Evolutionary conservation across 2,797 vertebrate genomes (phyloP).

Genomic region (Catharus ustulatus): DNA sequence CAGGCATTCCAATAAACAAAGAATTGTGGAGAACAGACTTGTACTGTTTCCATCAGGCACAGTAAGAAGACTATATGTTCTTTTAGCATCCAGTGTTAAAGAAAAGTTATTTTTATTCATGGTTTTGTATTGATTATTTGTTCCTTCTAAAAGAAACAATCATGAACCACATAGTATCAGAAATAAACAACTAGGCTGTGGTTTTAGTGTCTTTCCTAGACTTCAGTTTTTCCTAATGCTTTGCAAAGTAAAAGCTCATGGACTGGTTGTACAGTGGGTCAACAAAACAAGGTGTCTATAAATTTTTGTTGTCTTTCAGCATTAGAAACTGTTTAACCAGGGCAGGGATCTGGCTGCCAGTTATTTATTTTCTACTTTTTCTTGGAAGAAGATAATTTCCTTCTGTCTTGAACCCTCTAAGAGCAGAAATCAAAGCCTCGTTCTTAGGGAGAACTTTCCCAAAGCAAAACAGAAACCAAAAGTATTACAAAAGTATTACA

Average conservation of each 20-base stretch:
- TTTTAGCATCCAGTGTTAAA: slow-evolving; percentile 70
- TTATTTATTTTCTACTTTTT: neutral
- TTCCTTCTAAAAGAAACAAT: slow-evolving; percentile 72
- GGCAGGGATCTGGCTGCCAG: neutral
- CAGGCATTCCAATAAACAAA: slow-evolving; percentile 68
- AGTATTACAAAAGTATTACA: neutral
- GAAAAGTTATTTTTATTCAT: slow-evolving; percentile 76
- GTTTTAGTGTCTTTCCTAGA: slow-evolving; percentile 45
- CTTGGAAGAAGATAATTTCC: neutral
- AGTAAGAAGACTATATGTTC: slow-evolving; percentile 65
- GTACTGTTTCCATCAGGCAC: slow-evolving; percentile 47
- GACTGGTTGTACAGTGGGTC: neutral
- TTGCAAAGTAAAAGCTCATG: slow-evolving; percentile 12
- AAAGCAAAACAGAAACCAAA: slow-evolving; percentile 9
- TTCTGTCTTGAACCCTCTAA: neutral
- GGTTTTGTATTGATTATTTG: slow-evolving; percentile 75
- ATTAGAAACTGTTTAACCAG: neutral
- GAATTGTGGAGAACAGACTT: slow-evolving; percentile 61
- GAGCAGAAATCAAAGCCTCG: neutral
- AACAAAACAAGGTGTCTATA: neutral
- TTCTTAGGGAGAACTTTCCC: neutral
- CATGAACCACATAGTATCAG: slow-evolving; percentile 71
- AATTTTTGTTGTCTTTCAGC: neutral
- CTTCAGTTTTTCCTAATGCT: slow-evolving; percentile 24
- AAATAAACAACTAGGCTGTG: slow-evolving; percentile 48